A percentile compares a stretch with the other conserved stretches of the same genome.
Evolutionary conservation across 2,888 invertebrate species (phyloP).

Genomic region (Melanotus villosus): DNA sequence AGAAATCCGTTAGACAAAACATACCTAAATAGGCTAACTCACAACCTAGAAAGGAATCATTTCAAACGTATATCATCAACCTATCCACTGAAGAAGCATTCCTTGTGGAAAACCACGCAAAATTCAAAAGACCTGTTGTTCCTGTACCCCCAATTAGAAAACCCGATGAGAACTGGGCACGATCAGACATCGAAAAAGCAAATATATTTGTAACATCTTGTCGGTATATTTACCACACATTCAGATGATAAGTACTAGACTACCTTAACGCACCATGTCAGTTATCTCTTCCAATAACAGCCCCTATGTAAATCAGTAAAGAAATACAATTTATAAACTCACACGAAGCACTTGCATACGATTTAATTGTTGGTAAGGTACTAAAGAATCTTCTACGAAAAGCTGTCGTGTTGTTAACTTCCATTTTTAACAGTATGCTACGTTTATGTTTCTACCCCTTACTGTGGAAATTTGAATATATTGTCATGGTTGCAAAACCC

Average conservation of each 20-base stretch:
- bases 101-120: background rate
- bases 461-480: background rate
- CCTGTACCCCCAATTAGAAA: background rate
- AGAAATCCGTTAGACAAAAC: background rate
- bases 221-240: too few species aligned
- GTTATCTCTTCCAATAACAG: background rate
- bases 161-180: background rate
- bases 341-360: background rate
- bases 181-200: too few species aligned
- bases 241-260: background rate
- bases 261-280: background rate
- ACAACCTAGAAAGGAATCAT: background rate
- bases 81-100: background rate
- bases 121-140: background rate
- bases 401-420: background rate
- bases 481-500: constrained; percentile 1
- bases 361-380: background rate
- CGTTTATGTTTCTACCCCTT: background rate
- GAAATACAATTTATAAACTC: background rate
- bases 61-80: background rate
- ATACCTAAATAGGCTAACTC: background rate
- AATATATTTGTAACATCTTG: too few species aligned
- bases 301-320: background rate
- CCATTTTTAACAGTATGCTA: background rate
- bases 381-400: background rate